phyloP scores from a whole-genome alignment of 2,797 vertebrate species.

The Merluccius polli region DNA sequence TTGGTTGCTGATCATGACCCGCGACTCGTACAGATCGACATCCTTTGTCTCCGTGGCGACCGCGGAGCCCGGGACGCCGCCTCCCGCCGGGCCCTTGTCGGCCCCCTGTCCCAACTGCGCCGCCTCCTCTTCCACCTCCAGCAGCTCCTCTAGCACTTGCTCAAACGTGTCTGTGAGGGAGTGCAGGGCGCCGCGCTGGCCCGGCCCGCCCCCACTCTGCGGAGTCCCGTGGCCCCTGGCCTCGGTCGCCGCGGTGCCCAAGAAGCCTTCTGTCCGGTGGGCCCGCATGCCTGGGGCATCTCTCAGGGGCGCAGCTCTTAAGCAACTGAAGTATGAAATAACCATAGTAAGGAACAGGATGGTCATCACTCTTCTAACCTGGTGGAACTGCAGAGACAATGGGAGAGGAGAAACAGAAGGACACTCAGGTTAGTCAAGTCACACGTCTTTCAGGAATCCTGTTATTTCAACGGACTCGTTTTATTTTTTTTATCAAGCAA shows the following conservation, averaged over 20 bases:
- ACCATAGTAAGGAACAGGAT: slow-evolving; percentile 99
- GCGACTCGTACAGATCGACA: slow-evolving; percentile 92
- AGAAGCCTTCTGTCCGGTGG: slow-evolving; percentile 93
- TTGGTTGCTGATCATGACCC: slow-evolving; percentile 99
- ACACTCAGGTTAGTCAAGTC: slow-evolving; percentile 34
- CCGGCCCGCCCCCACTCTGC: slow-evolving; percentile 82
- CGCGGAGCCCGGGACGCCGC: slow-evolving; percentile 56
- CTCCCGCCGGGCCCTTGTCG: slow-evolving; percentile 81
- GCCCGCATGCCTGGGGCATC: slow-evolving; percentile 88
- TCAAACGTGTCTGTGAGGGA: slow-evolving; percentile 95
- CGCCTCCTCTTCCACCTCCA: slow-evolving; percentile 86
- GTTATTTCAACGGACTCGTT: background rate
- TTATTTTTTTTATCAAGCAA: background rate
- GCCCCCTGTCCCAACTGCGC: slow-evolving; percentile 72
- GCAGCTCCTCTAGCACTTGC: slow-evolving; percentile 98
- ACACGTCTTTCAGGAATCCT: background rate
- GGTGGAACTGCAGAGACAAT: slow-evolving; percentile 87
- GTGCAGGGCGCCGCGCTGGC: slow-evolving; percentile 76
- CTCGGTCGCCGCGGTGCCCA: slow-evolving; percentile 82
- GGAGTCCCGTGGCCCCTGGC: slow-evolving; percentile 89
- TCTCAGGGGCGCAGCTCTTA: slow-evolving; percentile 99
- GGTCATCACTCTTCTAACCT: slow-evolving; percentile 99
- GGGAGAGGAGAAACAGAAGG: slow-evolving; percentile 28
- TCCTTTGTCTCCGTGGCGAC: slow-evolving; percentile 85
- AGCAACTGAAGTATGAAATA: slow-evolving; percentile 99